Conservation (phyloP, 1,140 invertebrate species). For the Subanguina moxae region DNA sequence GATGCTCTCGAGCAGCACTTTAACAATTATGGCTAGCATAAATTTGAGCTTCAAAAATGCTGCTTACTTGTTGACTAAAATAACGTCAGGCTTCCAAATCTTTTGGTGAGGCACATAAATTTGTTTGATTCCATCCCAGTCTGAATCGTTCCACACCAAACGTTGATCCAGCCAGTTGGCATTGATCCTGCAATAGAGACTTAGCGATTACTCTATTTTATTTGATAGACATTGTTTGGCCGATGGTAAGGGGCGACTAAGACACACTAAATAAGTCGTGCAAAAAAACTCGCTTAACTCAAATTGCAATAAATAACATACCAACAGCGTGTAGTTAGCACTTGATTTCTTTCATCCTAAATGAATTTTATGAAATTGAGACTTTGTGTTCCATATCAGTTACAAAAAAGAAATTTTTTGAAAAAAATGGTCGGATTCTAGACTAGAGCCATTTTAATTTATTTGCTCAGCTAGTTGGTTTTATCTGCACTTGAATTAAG, state of each 20-base stretch:
- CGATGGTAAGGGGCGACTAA: too few relatives aligned
- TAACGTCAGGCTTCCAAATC: slow-evolving; percentile 55
- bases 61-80: slow-evolving; percentile 50
- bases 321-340: slow-evolving; percentile 55
- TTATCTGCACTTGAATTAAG: too few relatives aligned
- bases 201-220: too few relatives aligned
- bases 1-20: not conserved
- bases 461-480: too few relatives aligned
- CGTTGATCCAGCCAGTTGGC: slow-evolving; percentile 54
- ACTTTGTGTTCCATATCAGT: too few relatives aligned
- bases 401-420: too few relatives aligned
- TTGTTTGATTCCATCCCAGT: slow-evolving; percentile 56
- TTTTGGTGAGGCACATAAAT: slow-evolving; percentile 53
- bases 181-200: slow-evolving; percentile 38
- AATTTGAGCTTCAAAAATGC: slow-evolving; percentile 5
- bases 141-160: slow-evolving; percentile 48
- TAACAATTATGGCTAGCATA: not conserved
- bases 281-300: not conserved
- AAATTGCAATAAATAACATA: slow-evolving; percentile 37
- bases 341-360: slow-evolving; percentile 56
- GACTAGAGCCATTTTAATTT: too few relatives aligned
- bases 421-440: too few relatives aligned
- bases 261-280: too few relatives aligned
- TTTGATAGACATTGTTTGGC: too few relatives aligned
- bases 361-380: too few relatives aligned